Percentiles rank a stretch among this genome's conserved stretches.
phyloP scores from a whole-genome alignment of 1,140 invertebrate genomes.

The Pachyrhynchus sulphureomaculatus region DNA sequence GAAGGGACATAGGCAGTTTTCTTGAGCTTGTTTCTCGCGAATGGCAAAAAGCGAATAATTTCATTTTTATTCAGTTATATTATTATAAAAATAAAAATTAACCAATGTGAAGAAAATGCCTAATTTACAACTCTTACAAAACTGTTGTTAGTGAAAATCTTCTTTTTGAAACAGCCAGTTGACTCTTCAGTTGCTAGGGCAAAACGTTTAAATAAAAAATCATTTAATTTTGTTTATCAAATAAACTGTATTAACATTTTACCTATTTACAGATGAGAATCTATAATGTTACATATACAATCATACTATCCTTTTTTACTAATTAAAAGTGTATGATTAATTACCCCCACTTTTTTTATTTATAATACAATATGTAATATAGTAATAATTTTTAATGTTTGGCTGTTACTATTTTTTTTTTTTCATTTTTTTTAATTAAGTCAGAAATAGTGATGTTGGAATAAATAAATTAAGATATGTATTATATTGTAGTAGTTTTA shows the following conservation, averaged over 20 bases:
- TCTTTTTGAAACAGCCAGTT: no score
- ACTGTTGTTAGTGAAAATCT: no score
- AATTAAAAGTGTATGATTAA: constrained; percentile 13
- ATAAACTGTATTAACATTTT: not conserved
- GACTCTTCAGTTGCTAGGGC: no score
- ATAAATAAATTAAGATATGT: constrained; percentile 36
- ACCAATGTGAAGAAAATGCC: no score
- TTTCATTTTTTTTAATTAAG: constrained; percentile 43
- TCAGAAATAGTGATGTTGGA: constrained; percentile 49
- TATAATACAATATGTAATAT: constrained; percentile 20
- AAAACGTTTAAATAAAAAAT: no score
- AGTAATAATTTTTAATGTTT: constrained; percentile 47
- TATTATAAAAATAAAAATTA: no score
- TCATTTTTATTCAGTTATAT: no score
- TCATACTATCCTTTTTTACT: constrained; percentile 1
- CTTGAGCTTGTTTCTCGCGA: no score
- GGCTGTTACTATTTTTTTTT: constrained; percentile 48
- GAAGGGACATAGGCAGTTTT: no score
- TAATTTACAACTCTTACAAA: no score
- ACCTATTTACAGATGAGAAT: not conserved
- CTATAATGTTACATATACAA: not conserved
- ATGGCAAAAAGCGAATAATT: no score
- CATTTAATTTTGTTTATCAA: not conserved
- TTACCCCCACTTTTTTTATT: constrained; percentile 21
- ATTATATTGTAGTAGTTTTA: constrained; percentile 10